phyloP scores from a whole-genome alignment of 2,888 invertebrate species.

The Philaethria dido region DNA sequence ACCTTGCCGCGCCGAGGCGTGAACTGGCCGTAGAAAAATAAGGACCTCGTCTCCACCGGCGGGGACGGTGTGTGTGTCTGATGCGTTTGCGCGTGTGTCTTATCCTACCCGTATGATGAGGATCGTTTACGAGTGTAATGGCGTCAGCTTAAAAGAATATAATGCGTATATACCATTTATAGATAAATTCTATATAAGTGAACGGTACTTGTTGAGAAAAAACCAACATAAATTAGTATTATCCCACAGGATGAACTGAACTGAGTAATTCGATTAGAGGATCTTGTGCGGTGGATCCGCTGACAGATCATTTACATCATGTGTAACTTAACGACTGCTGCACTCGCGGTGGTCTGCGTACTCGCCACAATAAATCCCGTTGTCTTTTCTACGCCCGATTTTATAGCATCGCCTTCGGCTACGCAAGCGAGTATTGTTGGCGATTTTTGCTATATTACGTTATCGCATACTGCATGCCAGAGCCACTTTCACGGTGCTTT shows the following conservation, averaged over 20 bases:
- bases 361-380: slow-evolving; percentile 38
- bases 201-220: neutral
- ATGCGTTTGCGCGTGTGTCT: no score
- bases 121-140: no score
- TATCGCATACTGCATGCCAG: slow-evolving; percentile 61
- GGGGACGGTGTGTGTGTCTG: no score
- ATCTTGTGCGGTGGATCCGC: slow-evolving; percentile 32
- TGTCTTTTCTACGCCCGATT: slow-evolving; percentile 38
- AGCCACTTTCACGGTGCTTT: slow-evolving; percentile 70
- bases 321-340: slow-evolving; percentile 35
- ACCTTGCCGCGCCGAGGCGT: no score
- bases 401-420: slow-evolving; percentile 53
- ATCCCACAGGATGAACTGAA: slow-evolving; percentile 21
- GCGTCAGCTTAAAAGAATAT: no score
- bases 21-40: no score
- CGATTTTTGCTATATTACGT: slow-evolving; percentile 71
- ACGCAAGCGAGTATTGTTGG: slow-evolving; percentile 58
- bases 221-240: neutral
- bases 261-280: slow-evolving; percentile 30
- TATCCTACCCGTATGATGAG: no score
- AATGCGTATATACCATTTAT: neutral
- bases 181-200: neutral
- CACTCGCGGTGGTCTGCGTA: slow-evolving; percentile 33
- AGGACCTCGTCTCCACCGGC: no score
- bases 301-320: slow-evolving; percentile 39